Percentiles rank a stretch among this genome's conserved stretches.
phyloP scores from a whole-genome alignment of 2,797 vertebrate genomes.

The Orientallactaga sibirica region DNA sequence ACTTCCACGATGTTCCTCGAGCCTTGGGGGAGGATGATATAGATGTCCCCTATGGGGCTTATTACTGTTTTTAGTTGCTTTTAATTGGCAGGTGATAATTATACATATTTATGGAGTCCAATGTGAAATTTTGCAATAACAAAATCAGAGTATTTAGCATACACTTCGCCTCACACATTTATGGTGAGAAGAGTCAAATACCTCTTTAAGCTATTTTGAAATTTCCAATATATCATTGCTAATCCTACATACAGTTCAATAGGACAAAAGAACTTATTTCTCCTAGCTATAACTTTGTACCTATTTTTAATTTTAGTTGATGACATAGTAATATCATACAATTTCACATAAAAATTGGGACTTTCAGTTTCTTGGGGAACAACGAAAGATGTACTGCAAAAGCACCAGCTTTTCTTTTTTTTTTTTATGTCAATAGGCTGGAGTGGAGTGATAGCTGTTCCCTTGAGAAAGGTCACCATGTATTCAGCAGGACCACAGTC shows the following conservation, averaged over 20 bases:
- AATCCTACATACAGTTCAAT: neutral
- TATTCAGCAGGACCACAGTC: too few relatives aligned
- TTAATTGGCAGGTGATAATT: neutral
- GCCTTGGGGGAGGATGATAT: too few relatives aligned
- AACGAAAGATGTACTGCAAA: neutral
- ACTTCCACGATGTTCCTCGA: too few relatives aligned
- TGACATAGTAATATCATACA: constrained; percentile 19
- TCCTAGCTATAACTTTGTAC: neutral
- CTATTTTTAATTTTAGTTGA: neutral
- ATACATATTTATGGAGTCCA: neutral
- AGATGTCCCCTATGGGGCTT: too few relatives aligned
- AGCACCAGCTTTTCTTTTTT: neutral
- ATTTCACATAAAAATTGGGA: constrained; percentile 9
- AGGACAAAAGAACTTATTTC: neutral
- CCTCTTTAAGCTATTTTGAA: neutral
- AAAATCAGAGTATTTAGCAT: neutral
- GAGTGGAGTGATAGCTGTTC: too few relatives aligned
- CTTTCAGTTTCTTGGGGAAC: constrained; percentile 16
- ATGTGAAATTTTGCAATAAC: neutral
- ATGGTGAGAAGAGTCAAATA: neutral
- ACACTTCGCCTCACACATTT: neutral
- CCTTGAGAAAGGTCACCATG: too few relatives aligned
- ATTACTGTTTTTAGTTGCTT: neutral
- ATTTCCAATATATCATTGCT: neutral
- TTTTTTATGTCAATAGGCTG: neutral